Conservation (phyloP, 2,888 invertebrate genomes). For the Noctuana brunneofusca region DNA sequence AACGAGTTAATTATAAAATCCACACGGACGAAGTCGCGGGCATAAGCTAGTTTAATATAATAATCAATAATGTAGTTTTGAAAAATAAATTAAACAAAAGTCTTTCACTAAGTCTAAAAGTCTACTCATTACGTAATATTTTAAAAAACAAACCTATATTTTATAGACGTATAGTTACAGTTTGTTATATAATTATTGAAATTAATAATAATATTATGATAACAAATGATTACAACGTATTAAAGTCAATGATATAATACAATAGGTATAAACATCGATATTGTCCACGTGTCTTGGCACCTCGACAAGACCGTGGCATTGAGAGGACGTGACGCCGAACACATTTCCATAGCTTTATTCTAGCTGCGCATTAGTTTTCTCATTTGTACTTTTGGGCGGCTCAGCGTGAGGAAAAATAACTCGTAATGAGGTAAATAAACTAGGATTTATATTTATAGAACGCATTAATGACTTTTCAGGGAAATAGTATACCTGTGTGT, state of each 20-base stretch:
- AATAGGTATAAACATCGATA: background rate
- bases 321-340: slow-evolving; percentile 8
- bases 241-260: background rate
- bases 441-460: background rate
- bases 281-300: slow-evolving; percentile 11
- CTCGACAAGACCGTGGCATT: slow-evolving; percentile 10
- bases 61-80: too few relatives aligned
- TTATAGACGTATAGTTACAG: too few relatives aligned
- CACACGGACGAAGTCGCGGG: too few relatives aligned
- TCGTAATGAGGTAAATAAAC: slow-evolving; percentile 16
- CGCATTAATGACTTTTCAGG: background rate
- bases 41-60: too few relatives aligned
- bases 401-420: background rate
- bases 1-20: too few relatives aligned
- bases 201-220: background rate
- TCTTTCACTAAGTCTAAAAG: too few relatives aligned
- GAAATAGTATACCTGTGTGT: background rate
- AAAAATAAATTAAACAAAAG: too few relatives aligned
- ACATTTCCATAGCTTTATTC: background rate
- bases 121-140: too few relatives aligned
- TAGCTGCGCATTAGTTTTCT: slow-evolving; percentile 4
- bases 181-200: too few relatives aligned
- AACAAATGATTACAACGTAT: background rate
- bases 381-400: background rate
- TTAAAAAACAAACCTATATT: too few relatives aligned